A percentile compares a stretch with the other conserved stretches of the same genome.
phyloP scores from a whole-genome alignment of 2,888 invertebrate species.

The Platycnemis pennipes region DNA sequence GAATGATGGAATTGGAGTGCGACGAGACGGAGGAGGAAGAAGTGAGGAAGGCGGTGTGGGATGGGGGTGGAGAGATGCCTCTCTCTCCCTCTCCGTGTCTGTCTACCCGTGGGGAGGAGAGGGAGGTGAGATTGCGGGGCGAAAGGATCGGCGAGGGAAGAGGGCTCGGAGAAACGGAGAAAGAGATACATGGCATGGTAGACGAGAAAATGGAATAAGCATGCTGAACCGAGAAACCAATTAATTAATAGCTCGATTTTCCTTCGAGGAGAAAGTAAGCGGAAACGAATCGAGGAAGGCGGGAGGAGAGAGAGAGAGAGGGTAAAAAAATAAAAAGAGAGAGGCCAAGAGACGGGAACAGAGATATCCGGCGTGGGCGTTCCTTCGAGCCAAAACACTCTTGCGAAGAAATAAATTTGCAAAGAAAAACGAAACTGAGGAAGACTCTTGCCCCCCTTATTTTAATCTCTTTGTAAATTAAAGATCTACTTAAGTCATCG shows the following conservation, averaged over 20 bases:
- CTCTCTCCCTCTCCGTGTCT: too few species aligned
- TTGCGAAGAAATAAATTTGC: background rate
- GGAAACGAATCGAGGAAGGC: background rate
- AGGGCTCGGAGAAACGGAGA: background rate
- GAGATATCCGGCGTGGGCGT: background rate
- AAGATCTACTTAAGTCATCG: background rate
- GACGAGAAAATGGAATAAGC: conserved; percentile 9
- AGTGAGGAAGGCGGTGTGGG: too few species aligned
- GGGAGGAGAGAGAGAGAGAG: background rate
- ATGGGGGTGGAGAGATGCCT: too few species aligned
- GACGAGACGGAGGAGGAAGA: background rate
- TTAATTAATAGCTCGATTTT: background rate
- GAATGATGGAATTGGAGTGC: background rate
- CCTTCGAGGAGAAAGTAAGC: background rate
- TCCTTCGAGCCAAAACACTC: background rate
- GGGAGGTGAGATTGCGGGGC: too few species aligned
- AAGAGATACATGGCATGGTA: too few species aligned
- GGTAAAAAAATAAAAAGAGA: background rate
- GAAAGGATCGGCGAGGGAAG: background rate
- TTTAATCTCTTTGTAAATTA: conserved; percentile 1
- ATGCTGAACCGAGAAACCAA: conserved; percentile 32
- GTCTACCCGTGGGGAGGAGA: too few species aligned
- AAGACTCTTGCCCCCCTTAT: background rate
- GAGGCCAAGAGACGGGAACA: background rate
- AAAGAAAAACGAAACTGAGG: background rate